A percentile compares a stretch with the other conserved stretches of the same genome.
Conservation (phyloP, 2,113 vertebrate genomes). For the Oryzias celebensis region DNA sequence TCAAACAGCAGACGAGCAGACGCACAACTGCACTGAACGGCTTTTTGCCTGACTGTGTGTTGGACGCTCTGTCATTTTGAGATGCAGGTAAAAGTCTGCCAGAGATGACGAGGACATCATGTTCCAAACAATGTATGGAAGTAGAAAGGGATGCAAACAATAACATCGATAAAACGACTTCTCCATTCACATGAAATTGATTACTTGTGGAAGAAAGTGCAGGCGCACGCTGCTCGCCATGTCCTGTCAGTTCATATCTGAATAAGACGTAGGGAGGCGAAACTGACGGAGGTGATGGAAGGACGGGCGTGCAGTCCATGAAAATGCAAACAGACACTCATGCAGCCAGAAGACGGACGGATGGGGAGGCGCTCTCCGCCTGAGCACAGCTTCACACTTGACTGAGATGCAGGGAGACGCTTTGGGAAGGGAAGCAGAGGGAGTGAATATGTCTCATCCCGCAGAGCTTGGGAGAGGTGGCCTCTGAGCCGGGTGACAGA, state of each 20-base stretch:
- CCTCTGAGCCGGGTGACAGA: constrained; percentile 71
- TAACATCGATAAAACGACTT: constrained; percentile 3
- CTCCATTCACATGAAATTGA: constrained; percentile 13
- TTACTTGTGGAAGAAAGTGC: constrained; percentile 12
- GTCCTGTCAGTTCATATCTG: constrained; percentile 17
- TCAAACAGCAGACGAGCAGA: constrained; percentile 49
- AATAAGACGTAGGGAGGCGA: constrained; percentile 25
- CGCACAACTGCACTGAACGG: constrained; percentile 36
- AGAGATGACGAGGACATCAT: constrained; percentile 18
- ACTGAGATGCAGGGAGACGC: constrained; percentile 52
- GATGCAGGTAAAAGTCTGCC: constrained; percentile 29
- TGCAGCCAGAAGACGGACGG: constrained; percentile 15
- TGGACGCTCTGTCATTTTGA: constrained; percentile 22
- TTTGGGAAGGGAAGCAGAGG: constrained; percentile 30
- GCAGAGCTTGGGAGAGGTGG: constrained; percentile 49
- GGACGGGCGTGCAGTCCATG: constrained; percentile 3
- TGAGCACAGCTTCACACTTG: constrained; percentile 47
- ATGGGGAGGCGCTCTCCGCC: constrained; percentile 13
- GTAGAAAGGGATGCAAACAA: neutral
- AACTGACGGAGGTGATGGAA: constrained; percentile 22
- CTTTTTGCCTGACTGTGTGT: constrained; percentile 42
- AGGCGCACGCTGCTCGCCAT: constrained; percentile 9
- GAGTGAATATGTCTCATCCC: constrained; percentile 52
- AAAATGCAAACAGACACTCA: constrained; percentile 39
- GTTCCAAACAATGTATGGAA: constrained; percentile 6